phyloP scores from a whole-genome alignment of 2,797 vertebrate species.

The Echiichthys vipera region DNA sequence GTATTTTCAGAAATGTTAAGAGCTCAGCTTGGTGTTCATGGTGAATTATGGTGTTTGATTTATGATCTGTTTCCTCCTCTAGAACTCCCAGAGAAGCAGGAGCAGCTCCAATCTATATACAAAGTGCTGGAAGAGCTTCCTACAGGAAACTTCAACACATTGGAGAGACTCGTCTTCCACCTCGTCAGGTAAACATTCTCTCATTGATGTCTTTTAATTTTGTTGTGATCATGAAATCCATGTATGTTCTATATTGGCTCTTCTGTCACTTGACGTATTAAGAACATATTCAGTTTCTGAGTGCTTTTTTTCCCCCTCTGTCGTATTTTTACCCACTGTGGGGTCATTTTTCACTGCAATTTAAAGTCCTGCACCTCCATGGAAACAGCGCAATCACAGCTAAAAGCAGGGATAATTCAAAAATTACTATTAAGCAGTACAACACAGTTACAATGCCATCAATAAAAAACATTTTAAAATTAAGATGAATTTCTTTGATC shows the following conservation, averaged over 20 bases:
- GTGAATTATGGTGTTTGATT: neutral
- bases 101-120: conserved; percentile 93
- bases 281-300: neutral
- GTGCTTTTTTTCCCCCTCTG: no score
- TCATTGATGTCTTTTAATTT: neutral
- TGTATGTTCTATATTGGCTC: neutral
- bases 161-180: conserved; percentile 96
- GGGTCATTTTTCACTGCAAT: no score
- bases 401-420: no score
- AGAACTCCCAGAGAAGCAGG: conserved; percentile 96
- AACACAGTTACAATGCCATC: no score
- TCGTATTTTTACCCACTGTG: no score
- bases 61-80: conserved; percentile 16
- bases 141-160: conserved; percentile 88
- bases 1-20: neutral
- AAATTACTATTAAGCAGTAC: no score
- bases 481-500: no score
- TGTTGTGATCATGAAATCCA: neutral
- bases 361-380: no score
- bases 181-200: conserved; percentile 89
- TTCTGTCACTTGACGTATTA: neutral
- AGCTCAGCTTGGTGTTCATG: neutral
- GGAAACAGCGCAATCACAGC: no score
- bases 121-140: conserved; percentile 93
- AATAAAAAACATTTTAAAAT: no score